Conservation (phyloP, 1,140 invertebrate species). For the Helicoverpa armigera region DNA sequence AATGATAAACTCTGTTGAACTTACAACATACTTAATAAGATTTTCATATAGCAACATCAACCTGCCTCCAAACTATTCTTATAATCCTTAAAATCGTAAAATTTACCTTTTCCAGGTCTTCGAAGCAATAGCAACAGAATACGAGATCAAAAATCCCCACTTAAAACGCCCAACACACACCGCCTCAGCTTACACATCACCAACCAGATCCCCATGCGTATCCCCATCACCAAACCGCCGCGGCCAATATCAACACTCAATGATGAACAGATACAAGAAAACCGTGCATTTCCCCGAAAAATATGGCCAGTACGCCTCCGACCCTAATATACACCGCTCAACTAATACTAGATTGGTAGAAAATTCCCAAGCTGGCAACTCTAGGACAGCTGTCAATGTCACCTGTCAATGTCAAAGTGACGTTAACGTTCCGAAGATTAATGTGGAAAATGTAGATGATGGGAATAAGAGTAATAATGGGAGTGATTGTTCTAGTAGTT, state of each 20-base stretch:
- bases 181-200: conserved; percentile 69
- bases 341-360: conserved; percentile 52
- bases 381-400: conserved; percentile 52
- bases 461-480: conserved; percentile 16
- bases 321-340: conserved; percentile 70
- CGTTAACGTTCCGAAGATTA: conserved; percentile 62
- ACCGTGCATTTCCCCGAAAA: conserved; percentile 69
- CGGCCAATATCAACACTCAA: conserved; percentile 77
- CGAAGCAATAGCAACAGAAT: conserved; percentile 81
- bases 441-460: conserved; percentile 55
- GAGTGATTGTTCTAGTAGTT: conserved; percentile 51
- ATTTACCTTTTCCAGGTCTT: conserved; percentile 69
- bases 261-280: conserved; percentile 68
- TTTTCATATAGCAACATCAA: too few relatives aligned
- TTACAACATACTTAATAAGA: too few relatives aligned
- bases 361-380: conserved; percentile 57
- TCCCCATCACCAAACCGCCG: conserved; percentile 69
- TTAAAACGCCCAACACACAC: conserved; percentile 60
- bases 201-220: conserved; percentile 68
- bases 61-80: background rate
- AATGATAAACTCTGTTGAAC: too few relatives aligned
- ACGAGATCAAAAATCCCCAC: conserved; percentile 72
- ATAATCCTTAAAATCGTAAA: too few relatives aligned
- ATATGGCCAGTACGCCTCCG: conserved; percentile 66
- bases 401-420: conserved; percentile 61